These are phyloP conservation scores for Dicerorhinus sumatrensis DNA, from an alignment of 2,113 vertebrate genomes.

Conservation along the genomic window DNA sequence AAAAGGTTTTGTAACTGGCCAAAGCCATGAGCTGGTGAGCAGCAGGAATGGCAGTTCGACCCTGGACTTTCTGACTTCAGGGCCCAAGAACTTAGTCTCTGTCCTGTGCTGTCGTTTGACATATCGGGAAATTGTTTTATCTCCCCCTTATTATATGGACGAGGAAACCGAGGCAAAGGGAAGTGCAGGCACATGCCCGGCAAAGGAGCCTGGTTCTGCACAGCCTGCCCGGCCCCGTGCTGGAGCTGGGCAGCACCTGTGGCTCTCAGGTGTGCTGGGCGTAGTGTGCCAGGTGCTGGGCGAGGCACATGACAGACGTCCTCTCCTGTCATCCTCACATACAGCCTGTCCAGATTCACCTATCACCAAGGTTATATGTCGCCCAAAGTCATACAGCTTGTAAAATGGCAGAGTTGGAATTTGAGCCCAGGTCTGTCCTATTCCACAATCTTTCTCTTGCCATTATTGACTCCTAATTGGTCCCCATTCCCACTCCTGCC, in stretches of 20 bases:
- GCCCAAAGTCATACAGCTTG: rapidly evolving
- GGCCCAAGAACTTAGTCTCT: background rate
- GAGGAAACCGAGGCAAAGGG: background rate
- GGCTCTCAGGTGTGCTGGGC: rapidly evolving
- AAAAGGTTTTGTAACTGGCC: background rate
- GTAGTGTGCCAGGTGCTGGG: background rate
- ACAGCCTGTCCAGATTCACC: background rate
- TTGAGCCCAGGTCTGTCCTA: background rate
- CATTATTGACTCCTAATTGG: background rate
- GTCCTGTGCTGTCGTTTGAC: background rate
- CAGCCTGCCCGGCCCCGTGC: rapidly evolving
- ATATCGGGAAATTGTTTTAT: rapidly evolving
- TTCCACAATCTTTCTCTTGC: background rate
- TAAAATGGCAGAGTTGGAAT: background rate
- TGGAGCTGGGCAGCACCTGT: background rate
- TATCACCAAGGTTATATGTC: no score
- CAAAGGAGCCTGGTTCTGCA: background rate
- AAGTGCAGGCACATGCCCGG: no score
- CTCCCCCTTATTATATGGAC: background rate
- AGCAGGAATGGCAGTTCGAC: rapidly evolving
- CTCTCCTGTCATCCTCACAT: rapidly evolving
- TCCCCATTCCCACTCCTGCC: rapidly evolving
- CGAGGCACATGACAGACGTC: rapidly evolving
- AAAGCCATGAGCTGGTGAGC: no score
- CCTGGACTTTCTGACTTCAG: background rate